Evolutionary conservation across 2,113 vertebrate genomes (phyloP).

Genomic region (Tringa solitaria): DNA sequence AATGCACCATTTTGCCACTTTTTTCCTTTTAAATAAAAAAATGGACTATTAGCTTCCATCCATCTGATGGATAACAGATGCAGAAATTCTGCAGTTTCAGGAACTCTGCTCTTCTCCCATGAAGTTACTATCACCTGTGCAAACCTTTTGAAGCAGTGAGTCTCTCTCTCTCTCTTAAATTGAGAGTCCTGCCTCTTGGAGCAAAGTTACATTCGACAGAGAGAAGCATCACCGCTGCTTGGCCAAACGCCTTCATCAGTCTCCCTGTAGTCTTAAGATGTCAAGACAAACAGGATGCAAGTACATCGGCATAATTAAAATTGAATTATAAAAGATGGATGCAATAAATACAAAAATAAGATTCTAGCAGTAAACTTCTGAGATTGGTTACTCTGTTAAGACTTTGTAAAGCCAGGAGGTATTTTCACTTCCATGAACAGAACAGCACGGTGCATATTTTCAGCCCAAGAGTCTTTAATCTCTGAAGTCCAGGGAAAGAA

Average conservation of each 20-base stretch:
- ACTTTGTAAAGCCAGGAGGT: conserved; percentile 5
- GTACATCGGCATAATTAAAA: neutral
- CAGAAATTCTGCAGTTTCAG: neutral
- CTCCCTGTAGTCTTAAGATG: neutral
- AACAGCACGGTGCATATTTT: neutral
- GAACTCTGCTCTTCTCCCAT: neutral
- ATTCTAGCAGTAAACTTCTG: neutral
- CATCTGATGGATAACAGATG: neutral
- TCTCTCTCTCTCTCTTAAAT: neutral
- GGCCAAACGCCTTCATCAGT: neutral
- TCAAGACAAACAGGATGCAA: neutral
- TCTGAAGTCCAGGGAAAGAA: neutral
- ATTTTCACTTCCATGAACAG: neutral
- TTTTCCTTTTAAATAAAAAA: neutral
- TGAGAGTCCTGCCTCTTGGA: neutral
- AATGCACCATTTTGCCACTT: neutral
- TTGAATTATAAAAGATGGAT: neutral
- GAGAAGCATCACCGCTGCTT: neutral
- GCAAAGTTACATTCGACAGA: neutral
- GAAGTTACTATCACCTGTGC: neutral
- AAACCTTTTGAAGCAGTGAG: neutral
- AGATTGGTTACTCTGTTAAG: neutral
- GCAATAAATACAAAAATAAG: neutral
- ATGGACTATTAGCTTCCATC: neutral
- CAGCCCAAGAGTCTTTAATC: neutral